These are phyloP conservation scores for Aurelia coerulea DNA, from an alignment of 30 jellyfish, hydroid and myxozoan genomes.

Conservation along the genomic window DNA sequence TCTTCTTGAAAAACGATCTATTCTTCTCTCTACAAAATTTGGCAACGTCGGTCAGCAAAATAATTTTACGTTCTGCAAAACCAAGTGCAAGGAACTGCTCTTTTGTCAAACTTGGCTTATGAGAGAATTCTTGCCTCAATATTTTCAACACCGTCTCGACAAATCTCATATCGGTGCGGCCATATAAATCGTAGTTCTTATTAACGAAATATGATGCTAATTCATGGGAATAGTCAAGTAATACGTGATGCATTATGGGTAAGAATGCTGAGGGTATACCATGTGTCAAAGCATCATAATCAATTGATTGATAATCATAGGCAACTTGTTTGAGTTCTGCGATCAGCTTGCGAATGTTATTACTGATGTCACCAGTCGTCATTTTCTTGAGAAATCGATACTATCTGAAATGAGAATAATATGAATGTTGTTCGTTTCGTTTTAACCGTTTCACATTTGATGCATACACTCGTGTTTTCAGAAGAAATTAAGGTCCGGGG, in stretches of 20 bases:
- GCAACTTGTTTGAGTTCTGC: conserved; percentile 55
- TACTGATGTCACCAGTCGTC: conserved; percentile 94
- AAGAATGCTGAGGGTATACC: conserved; percentile 75
- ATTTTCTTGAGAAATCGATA: conserved; percentile 6
- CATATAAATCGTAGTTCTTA: conserved; percentile 76
- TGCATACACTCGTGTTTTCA: too few relatives aligned
- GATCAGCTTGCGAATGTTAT: conserved; percentile 68
- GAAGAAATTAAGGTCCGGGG: too few relatives aligned
- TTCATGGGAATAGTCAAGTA: conserved; percentile 77
- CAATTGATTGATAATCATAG: conserved; percentile 36
- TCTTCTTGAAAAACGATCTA: conserved; percentile 6
- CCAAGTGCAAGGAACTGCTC: conserved; percentile 92
- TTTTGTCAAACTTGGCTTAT: conserved; percentile 77
- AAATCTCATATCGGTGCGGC: conserved; percentile 76
- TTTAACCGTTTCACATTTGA: too few relatives aligned
- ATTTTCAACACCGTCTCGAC: conserved; percentile 75
- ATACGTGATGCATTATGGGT: conserved; percentile 74
- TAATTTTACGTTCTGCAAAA: conserved; percentile 88
- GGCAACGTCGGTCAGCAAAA: conserved; percentile 64
- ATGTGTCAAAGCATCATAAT: conserved; percentile 50
- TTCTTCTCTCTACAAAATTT: conserved; percentile 62
- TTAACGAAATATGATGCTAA: conserved; percentile 66
- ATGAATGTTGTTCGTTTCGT: background rate
- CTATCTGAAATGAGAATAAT: background rate
- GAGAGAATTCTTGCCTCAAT: conserved; percentile 66